A percentile compares a stretch with the other conserved stretches of the same genome.
Conservation (phyloP, 2,113 vertebrate genomes). For the Clarias batrachus region DNA sequence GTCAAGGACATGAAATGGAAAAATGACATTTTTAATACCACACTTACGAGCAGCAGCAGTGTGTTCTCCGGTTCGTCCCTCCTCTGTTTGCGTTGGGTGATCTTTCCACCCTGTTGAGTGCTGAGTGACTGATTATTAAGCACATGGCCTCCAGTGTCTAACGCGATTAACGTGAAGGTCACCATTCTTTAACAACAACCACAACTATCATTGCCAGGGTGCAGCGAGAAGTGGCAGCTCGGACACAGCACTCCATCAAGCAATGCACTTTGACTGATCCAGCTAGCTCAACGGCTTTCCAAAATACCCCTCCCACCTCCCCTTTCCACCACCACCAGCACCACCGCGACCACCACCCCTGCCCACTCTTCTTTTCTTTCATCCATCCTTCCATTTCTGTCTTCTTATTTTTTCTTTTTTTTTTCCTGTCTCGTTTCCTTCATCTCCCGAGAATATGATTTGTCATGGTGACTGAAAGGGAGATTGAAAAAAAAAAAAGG, state of each 20-base stretch:
- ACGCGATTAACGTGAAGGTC: conserved; percentile 68
- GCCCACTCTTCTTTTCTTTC: background rate
- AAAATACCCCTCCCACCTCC: conserved; percentile 41
- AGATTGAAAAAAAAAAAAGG: conserved; percentile 64
- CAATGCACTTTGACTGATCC: conserved; percentile 64
- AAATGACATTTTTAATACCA: conserved; percentile 1
- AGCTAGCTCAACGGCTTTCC: conserved; percentile 56
- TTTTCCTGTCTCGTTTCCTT: conserved; percentile 52
- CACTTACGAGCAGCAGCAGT: background rate
- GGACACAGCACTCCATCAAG: conserved; percentile 66
- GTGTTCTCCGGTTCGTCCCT: conserved; percentile 22
- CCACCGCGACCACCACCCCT: no score
- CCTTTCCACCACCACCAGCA: conserved; percentile 11
- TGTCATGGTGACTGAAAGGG: conserved; percentile 74
- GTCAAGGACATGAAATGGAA: conserved; percentile 11
- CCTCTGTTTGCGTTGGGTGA: conserved; percentile 34
- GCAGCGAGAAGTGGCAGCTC: conserved; percentile 50
- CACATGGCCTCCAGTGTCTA: conserved; percentile 65
- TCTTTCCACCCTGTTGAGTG: conserved; percentile 49
- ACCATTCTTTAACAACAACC: conserved; percentile 70
- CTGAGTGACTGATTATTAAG: conserved; percentile 54
- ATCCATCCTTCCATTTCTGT: conserved; percentile 25
- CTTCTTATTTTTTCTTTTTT: conserved; percentile 35
- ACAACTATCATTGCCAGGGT: conserved; percentile 65
- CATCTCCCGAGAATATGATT: conserved; percentile 74